Conservation (phyloP, 2,797 vertebrate genomes). For the Typhlichthys eigenmanni region DNA sequence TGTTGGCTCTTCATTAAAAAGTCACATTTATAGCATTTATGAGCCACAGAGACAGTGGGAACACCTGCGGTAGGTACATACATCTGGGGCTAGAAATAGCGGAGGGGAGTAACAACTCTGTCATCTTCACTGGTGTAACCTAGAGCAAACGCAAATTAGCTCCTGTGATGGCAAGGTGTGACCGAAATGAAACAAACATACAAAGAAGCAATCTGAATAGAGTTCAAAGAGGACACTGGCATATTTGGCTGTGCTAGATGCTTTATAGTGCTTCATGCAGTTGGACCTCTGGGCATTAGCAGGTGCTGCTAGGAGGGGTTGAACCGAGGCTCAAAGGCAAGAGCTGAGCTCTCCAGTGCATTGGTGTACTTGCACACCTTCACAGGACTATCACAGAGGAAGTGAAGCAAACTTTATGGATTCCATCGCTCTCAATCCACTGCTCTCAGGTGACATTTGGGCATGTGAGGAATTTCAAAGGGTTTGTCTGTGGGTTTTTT, state of each 20-base stretch:
- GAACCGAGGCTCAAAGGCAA: slow-evolving; percentile 53
- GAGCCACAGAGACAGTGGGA: slow-evolving; percentile 52
- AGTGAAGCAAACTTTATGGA: slow-evolving; percentile 48
- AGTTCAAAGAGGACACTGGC: slow-evolving; percentile 72
- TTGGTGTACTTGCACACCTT: slow-evolving; percentile 54
- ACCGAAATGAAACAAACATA: slow-evolving; percentile 79
- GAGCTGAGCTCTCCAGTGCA: slow-evolving; percentile 55
- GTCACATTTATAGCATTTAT: slow-evolving; percentile 73
- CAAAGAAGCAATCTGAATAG: slow-evolving; percentile 74
- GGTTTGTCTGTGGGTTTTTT: no score
- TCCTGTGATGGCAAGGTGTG: slow-evolving; percentile 78
- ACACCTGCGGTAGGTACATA: slow-evolving; percentile 70
- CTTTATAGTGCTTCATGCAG: slow-evolving; percentile 50
- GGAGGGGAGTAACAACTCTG: slow-evolving; percentile 50
- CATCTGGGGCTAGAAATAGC: slow-evolving; percentile 47
- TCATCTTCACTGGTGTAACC: slow-evolving; percentile 78
- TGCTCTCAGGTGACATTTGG: slow-evolving; percentile 27
- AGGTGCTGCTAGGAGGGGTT: slow-evolving; percentile 66
- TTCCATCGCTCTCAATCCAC: slow-evolving; percentile 73
- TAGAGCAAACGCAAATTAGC: slow-evolving; percentile 78
- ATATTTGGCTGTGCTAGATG: slow-evolving; percentile 51
- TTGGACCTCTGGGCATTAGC: slow-evolving; percentile 71
- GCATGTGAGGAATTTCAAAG: no score
- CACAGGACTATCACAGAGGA: slow-evolving; percentile 47
- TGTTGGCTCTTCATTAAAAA: slow-evolving; percentile 76